phyloP scores from a whole-genome alignment of 2,888 invertebrate species.

The Limnephilus lunatus region DNA sequence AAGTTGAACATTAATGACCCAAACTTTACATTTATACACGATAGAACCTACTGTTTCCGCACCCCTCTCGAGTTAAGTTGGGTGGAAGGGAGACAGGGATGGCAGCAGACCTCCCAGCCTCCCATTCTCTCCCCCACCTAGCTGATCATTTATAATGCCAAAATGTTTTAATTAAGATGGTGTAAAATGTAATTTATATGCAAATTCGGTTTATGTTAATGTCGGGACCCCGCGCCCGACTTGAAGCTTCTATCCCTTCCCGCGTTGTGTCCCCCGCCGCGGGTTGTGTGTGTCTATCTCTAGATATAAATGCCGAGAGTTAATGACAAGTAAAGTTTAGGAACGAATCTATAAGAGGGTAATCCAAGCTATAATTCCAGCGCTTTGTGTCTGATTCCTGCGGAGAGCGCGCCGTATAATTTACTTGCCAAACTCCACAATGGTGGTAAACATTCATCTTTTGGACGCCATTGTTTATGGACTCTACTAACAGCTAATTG shows the following conservation, averaged over 20 bases:
- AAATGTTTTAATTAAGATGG: constrained; percentile 81
- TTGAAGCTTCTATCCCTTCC: constrained; percentile 55
- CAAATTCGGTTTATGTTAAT: constrained; percentile 81
- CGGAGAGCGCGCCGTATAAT: constrained; percentile 60
- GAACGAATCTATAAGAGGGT: constrained; percentile 66
- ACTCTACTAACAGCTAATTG: constrained; percentile 14
- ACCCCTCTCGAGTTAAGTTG: constrained; percentile 33
- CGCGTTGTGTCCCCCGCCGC: background rate
- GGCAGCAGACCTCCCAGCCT: constrained; percentile 43
- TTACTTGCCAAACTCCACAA: constrained; percentile 61
- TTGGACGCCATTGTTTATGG: constrained; percentile 49
- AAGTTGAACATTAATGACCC: constrained; percentile 66
- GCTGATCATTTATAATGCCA: constrained; percentile 80
- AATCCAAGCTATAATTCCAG: constrained; percentile 65
- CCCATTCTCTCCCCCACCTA: constrained; percentile 59
- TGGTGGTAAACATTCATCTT: constrained; percentile 40
- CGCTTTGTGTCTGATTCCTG: constrained; percentile 65
- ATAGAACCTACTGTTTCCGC: constrained; percentile 61
- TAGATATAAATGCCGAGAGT: constrained; percentile 64
- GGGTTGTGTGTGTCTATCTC: constrained; percentile 48
- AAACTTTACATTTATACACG: constrained; percentile 66
- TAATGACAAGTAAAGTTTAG: constrained; percentile 66
- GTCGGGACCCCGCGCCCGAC: constrained; percentile 67
- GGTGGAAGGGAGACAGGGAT: constrained; percentile 37
- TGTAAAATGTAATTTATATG: constrained; percentile 81